Evolutionary conservation across 2,113 vertebrate genomes (phyloP), one percentile per base, ranked within the genome.

Genomic region (Corapipo altera): DNA sequence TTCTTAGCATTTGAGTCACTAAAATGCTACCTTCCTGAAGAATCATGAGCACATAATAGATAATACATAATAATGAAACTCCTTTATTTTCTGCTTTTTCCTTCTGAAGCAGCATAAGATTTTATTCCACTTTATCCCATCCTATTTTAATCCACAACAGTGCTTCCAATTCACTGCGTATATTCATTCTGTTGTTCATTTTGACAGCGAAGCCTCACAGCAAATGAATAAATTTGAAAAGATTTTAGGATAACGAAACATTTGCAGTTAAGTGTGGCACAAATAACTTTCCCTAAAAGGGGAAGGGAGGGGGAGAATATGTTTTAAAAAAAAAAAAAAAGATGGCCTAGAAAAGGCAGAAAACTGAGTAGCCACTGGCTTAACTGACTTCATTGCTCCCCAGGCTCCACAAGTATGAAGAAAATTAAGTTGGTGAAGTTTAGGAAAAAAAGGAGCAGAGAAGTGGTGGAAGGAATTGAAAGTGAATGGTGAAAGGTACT

Each of bases 401-500:
- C 44, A 73, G 41, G 44, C 32, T 62, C 54, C 71, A 33, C 6
- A 55, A 67, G 17, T 21, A 78, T 4, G 4, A 88, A 74, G 39
- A 59, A 88, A 88, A 85, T 15, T 24, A 78, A 52, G 30, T 33
- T 67, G 62, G 57, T 24, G 33, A 81, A 37, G 21, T 70, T 85
- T 32, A 46, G 21, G 49, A 64, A 39, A 64, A 82, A 82, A 72
- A 49, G 43, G 4, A 76, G 26, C 19, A 80, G 41, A 77, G 28
- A 83, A 73, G 13, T 12, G 20, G 37, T 49, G 37, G 84, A 80
- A 77, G 20, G 58, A 69, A 76, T 28, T 24, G 39, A 75, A 93
- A 3, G 3, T 0, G 0, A 92, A 65, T 0, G 0, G 44, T n/a
- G 72, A 87, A 76, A 92, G 62, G 49, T 52, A 79, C 52, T 41